phyloP scores from a whole-genome alignment of 2,888 invertebrate genomes.

The Drosophila prolongata region DNA sequence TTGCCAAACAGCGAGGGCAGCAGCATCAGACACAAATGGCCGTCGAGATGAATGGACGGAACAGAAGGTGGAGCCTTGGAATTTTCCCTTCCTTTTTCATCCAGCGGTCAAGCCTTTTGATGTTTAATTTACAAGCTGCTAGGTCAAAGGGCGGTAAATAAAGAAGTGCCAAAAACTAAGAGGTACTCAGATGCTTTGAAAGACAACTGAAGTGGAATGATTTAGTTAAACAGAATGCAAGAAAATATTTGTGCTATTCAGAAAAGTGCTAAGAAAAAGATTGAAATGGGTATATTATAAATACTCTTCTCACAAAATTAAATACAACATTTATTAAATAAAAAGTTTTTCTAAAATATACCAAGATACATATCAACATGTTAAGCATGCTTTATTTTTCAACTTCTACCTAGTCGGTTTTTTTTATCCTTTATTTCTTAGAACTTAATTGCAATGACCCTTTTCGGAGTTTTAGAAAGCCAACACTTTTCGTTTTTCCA shows the following conservation, averaged over 20 bases:
- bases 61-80: conserved; percentile 12
- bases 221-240: not conserved
- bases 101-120: conserved; percentile 23
- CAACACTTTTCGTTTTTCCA: conserved; percentile 15
- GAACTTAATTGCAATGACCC: not conserved
- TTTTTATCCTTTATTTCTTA: not conserved
- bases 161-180: not conserved
- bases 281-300: too few species aligned
- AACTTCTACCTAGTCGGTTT: too few species aligned
- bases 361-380: too few species aligned
- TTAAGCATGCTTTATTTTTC: too few species aligned
- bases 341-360: too few species aligned
- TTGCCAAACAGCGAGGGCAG: conserved; percentile 50
- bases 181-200: not conserved
- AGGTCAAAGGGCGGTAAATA: conserved; percentile 11
- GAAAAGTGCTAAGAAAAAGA: not conserved
- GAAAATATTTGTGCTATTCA: too few species aligned
- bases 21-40: conserved; percentile 24
- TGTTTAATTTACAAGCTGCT: conserved; percentile 33
- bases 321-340: too few species aligned
- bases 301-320: too few species aligned
- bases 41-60: conserved; percentile 23
- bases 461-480: not conserved
- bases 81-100: not conserved
- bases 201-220: not conserved